Evolutionary conservation across 2,797 vertebrate genomes (phyloP), one percentile per base, ranked within the genome.

Genomic region (Adrianichthys oophorus): DNA sequence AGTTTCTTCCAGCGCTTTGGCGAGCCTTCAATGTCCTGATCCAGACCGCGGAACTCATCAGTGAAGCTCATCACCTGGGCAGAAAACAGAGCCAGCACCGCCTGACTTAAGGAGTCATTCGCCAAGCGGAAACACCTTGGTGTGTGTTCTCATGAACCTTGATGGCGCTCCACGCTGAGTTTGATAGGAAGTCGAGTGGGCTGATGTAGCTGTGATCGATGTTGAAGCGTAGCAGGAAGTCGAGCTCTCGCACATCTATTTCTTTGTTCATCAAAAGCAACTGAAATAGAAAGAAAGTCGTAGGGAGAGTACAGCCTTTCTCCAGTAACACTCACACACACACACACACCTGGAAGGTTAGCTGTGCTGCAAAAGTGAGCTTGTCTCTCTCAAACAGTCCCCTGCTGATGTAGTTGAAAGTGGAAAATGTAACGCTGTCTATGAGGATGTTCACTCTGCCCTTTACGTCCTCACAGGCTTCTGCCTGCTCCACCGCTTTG

Each of bases 201-300:
- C 90, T 92, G 66, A 79, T 48, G 21, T 94, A 95, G 82, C 29
- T 88, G 79, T 92, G 91, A 18, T 93, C 91, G 41, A 69, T 89
- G 70, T 92, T 92, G 80, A 92, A 94, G n/a, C 92, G 87, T 15
- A 93, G 75, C 78, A 95, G 83, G 80, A 94, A 94, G 75, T 94
- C 93, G 15, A 91, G 69, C 74, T 94, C 92, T 54, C 86, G 87
- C 62, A 79, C 66, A 10, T 89, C 80, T 47, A 89, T 87, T 84
- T 94, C 86, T 58, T 94, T 94, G 74, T 88, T 83, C 76, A 87
- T 89, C 79, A 92, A 71, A 64, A 92, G 90, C 78, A 95, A 62
- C 86, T 93, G 57, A 73, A 73, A 61, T 24, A 58, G 17, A 15
- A 15, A 65, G 42, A 44, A 50, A 46, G 61, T 81, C 47, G 75